Percentiles rank a stretch among this genome's conserved stretches.
These are phyloP conservation scores for Patagioenas fasciata DNA, from an alignment of 2,113 vertebrate species.

Conservation along the genomic window DNA sequence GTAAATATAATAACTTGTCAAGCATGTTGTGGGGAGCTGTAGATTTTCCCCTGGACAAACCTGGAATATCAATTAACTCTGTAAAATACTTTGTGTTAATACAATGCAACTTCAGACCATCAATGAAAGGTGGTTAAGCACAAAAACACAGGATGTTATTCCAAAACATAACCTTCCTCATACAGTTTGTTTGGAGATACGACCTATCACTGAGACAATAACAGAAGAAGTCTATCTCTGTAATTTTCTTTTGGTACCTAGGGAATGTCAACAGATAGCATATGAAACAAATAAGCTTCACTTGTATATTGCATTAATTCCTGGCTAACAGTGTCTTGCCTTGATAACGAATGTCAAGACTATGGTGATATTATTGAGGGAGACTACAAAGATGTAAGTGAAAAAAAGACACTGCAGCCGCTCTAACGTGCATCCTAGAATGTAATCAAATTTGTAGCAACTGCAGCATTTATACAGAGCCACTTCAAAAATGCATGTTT, in stretches of 20 bases:
- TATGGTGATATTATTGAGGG: background rate
- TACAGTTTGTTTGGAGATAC: constrained; percentile 87
- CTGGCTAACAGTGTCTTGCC: background rate
- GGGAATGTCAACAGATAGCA: constrained; percentile 60
- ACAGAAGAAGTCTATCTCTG: constrained; percentile 63
- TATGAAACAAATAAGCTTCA: constrained; percentile 55
- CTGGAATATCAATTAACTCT: constrained; percentile 98
- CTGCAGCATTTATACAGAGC: background rate
- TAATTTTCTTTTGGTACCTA: constrained; percentile 65
- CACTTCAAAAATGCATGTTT: background rate
- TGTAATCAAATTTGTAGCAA: background rate
- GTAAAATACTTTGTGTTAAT: constrained; percentile 78
- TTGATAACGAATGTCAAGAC: constrained; percentile 13
- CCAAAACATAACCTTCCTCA: constrained; percentile 81
- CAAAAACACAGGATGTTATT: constrained; percentile 96
- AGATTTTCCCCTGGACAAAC: constrained; percentile 90
- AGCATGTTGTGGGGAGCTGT: constrained; percentile 88
- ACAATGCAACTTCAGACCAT: constrained; percentile 82
- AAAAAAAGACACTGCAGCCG: background rate
- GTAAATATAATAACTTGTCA: constrained; percentile 92
- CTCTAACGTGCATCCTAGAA: background rate
- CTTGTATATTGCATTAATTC: constrained; percentile 35
- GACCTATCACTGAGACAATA: constrained; percentile 83
- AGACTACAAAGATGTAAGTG: background rate
- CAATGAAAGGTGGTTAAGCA: constrained; percentile 82